Evolutionary conservation across 1,140 invertebrate species (phyloP), one percentile per base, ranked within the genome.

Genomic region (Drosophila athabasca): DNA sequence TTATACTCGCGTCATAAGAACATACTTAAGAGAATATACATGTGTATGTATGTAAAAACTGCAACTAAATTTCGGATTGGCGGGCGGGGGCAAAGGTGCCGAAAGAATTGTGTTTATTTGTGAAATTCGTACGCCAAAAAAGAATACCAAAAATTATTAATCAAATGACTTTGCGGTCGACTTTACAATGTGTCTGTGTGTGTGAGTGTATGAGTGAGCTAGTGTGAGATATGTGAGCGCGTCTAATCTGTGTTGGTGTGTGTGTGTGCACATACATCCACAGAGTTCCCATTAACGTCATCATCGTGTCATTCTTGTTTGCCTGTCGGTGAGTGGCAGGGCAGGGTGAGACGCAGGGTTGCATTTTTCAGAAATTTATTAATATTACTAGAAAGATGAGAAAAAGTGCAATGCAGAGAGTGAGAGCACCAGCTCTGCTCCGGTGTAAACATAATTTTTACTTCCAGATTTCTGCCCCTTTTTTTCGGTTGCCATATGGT

Each of bases 301-400:
- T 90, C 88, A 90, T 87, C 82, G 82, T 90, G 88, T 90, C 88
- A 90, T 90, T 90, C 83, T 90, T 80, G 84, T 79, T 81, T 85
- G 80, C 79, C 59, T 66, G 64, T 26, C 24, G 24, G 24, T 26
- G 4, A 26, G 24, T 49, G 54, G 71, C 35, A 26, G 39, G 64
- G 51, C 57, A 39, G 68, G 17, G 43, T 24, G 39, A 35, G 41
- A 54, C 79, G 76, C 85, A 90, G 87, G 87, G 85, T 90, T 90
- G 87, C 82, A 90, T 90, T 90, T 90, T 74, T 44, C 17, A 17
- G 17, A 72, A 71, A 72, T 35, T 71, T 71, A 74, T 66, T 74
- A 74, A 73, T 53, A 73, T 50, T 62, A 46, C 49, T 50, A 72
- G 29, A 59, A 29, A 39, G 29, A 74, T 58, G 35, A 13, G 35